Conservation (phyloP, 2,888 invertebrate species). For the Nineta flava region DNA sequence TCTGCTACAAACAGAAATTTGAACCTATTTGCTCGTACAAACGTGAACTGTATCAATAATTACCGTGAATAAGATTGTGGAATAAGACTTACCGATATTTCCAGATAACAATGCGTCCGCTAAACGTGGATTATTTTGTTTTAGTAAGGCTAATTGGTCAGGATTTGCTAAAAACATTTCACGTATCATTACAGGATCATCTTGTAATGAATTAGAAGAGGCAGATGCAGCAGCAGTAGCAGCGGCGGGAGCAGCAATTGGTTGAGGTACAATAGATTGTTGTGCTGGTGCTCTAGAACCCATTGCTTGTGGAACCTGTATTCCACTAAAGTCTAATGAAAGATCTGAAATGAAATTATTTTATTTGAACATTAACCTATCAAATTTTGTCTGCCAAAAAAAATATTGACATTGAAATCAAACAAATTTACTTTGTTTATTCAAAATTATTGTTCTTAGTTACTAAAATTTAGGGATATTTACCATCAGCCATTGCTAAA, state of each 20-base stretch:
- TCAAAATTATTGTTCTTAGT: no score
- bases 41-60: no score
- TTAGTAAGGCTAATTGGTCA: conserved; percentile 73
- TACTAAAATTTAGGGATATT: not conserved
- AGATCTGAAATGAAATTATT: conserved; percentile 14
- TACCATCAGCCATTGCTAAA: not conserved
- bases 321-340: conserved; percentile 69
- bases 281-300: conserved; percentile 11
- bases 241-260: conserved; percentile 16
- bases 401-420: no score
- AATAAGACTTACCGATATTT: conserved; percentile 44
- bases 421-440: no score
- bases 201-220: conserved; percentile 35
- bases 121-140: conserved; percentile 83
- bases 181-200: conserved; percentile 70
- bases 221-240: conserved; percentile 12
- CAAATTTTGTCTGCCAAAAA: no score
- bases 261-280: conserved; percentile 12
- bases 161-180: conserved; percentile 82
- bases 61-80: not conserved
- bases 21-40: no score
- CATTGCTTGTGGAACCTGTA: conserved; percentile 51
- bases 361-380: no score
- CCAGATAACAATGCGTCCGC: conserved; percentile 84
- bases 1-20: no score